Evolutionary conservation across 2,888 invertebrate species (phyloP).

Genomic region (Teleogryllus oceanicus): DNA sequence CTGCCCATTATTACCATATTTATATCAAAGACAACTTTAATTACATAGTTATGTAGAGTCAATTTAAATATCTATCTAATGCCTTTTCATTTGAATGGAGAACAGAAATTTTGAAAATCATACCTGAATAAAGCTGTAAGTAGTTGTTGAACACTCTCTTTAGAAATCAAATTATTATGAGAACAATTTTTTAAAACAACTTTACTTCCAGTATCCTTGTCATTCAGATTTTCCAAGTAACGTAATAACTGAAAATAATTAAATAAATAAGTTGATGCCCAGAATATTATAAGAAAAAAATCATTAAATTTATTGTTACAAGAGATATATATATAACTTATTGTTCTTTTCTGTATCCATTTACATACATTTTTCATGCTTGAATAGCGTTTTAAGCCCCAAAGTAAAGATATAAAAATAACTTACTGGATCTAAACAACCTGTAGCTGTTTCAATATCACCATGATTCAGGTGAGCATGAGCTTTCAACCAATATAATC

Average conservation of each 20-base stretch:
- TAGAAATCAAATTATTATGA: conserved; percentile 52
- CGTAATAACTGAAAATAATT: too few relatives aligned
- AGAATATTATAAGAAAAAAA: too few relatives aligned
- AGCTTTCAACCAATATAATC: conserved; percentile 57
- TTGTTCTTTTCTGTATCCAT: too few relatives aligned
- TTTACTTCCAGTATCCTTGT: conserved; percentile 41
- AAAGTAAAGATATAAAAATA: not conserved
- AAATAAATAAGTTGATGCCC: too few relatives aligned
- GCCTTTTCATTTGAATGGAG: too few relatives aligned
- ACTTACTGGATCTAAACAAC: conserved; percentile 51
- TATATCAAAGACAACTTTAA: too few relatives aligned
- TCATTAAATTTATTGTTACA: too few relatives aligned
- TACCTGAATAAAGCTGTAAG: conserved; percentile 54
- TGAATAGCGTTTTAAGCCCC: not conserved
- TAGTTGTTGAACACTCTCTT: conserved; percentile 50
- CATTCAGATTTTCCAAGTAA: too few relatives aligned
- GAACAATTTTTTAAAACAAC: conserved; percentile 54
- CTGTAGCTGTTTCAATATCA: conserved; percentile 53
- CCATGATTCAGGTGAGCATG: conserved; percentile 54
- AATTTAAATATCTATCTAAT: too few relatives aligned
- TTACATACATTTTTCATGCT: not conserved
- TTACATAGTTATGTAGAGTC: too few relatives aligned
- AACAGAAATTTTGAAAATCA: conserved; percentile 3
- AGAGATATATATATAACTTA: too few relatives aligned
- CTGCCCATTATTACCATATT: too few relatives aligned